Conservation (phyloP, 2,888 invertebrate species). For the Clitarchus hookeri region DNA sequence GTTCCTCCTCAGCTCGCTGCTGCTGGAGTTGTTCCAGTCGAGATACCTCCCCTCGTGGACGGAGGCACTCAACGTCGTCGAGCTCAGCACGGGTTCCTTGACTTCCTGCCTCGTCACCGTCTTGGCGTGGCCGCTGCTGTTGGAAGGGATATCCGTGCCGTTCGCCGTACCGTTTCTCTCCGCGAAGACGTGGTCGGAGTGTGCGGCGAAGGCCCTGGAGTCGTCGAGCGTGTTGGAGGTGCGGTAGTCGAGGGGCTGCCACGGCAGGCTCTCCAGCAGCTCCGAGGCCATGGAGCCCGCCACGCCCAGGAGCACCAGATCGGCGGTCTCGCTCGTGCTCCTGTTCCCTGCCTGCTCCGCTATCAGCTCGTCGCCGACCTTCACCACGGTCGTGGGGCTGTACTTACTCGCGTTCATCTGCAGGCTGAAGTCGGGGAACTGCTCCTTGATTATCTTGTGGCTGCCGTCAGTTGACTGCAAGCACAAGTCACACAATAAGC, state of each 20-base stretch:
- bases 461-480: neutral
- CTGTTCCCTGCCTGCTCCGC: conserved; percentile 40
- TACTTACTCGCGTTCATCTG: conserved; percentile 43
- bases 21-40: neutral
- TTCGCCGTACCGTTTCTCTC: conserved; percentile 44
- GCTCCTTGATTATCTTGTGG: neutral
- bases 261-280: conserved; percentile 24
- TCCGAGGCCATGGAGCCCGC: conserved; percentile 16
- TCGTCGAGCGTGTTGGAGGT: conserved; percentile 37
- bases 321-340: conserved; percentile 40
- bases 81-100: conserved; percentile 37
- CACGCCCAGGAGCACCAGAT: conserved; percentile 39
- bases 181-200: conserved; percentile 37
- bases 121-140: neutral
- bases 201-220: conserved; percentile 39
- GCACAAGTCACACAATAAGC: neutral
- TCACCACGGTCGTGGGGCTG: conserved; percentile 54
- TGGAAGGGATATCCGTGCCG: conserved; percentile 37
- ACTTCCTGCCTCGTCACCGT: conserved; percentile 26
- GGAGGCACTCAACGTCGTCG: neutral
- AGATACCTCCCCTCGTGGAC: conserved; percentile 17
- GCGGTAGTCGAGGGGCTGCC: conserved; percentile 32
- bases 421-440: neutral
- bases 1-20: neutral
- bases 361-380: conserved; percentile 53